Conservation (phyloP, 2,797 vertebrate genomes). For the Sebastes iracundus region DNA sequence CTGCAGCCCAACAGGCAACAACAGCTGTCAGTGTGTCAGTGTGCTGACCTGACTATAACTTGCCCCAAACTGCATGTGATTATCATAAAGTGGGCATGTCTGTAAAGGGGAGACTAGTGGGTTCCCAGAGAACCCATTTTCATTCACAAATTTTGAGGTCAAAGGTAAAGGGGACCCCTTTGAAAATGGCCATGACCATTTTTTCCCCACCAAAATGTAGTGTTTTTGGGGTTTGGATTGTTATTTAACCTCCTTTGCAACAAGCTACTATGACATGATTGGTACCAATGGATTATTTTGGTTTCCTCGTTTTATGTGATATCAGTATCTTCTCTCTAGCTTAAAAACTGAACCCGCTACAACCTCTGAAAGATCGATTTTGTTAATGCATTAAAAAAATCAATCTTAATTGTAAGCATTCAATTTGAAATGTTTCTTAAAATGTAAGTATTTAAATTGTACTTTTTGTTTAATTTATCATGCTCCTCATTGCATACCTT, state of each 20-base stretch:
- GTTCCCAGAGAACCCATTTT: fast-evolving
- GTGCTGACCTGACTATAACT: too few relatives aligned
- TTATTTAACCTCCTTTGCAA: too few relatives aligned
- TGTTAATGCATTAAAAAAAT: not conserved
- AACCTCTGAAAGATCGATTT: not conserved
- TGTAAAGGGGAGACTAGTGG: too few relatives aligned
- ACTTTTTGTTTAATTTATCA: not conserved
- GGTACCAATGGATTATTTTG: not conserved
- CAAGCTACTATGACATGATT: not conserved
- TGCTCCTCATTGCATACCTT: not conserved
- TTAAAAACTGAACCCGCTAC: not conserved
- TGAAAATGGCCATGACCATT: too few relatives aligned
- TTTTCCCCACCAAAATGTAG: too few relatives aligned
- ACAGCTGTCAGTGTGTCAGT: too few relatives aligned
- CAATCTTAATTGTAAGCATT: not conserved
- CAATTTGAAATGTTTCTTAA: not conserved
- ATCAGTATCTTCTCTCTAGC: not conserved
- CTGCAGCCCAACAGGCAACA: too few relatives aligned
- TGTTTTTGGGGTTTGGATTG: too few relatives aligned
- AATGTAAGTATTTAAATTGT: not conserved
- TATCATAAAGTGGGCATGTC: too few relatives aligned
- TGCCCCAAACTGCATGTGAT: too few relatives aligned
- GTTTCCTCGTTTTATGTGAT: not conserved
- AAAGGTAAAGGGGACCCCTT: fast-evolving
- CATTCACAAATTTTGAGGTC: fast-evolving